Evolutionary conservation across 2,797 vertebrate genomes (phyloP), one percentile per base, ranked within the genome.

Genomic region (Leuciscus waleckii): DNA sequence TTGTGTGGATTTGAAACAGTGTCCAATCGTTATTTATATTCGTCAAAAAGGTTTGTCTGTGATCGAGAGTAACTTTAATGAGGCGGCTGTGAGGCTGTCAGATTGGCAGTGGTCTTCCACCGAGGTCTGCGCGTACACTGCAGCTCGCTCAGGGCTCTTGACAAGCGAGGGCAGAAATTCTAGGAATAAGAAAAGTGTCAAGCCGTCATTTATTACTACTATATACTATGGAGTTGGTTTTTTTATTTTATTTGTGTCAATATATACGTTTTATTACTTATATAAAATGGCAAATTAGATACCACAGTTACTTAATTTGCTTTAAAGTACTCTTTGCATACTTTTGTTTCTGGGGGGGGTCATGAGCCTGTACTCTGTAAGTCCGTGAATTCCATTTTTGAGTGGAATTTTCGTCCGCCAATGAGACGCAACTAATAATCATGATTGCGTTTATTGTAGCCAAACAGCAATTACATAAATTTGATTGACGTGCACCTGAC

Each of bases 361-460:
- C 19, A 82, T 69, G 75, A 84, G 85, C 86, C 81, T 85, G 84
- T 65, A 79, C 63, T 9, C 32, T 84, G 32, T 39, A 82, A 86
- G 76, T 84, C 67, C 89, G 92, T 91, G 93, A 94, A 92, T 94
- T 93, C 90, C 82, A 84, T 79, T 69, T 82, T 85, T 89, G 80
- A 89, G 81, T 68, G 63, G 83, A 92, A 91, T 91, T 90, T 21
- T 14, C 88, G 88, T 92, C 79, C 89, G 68, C 95, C 94, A 93
- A 95, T 95, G 23, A 89, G 87, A 84, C 63, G 84, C 26, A 6
- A 14, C 79, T 81, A 35, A 26, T 23, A 23, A 81, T 29, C 74
- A 87, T 92, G 89, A 94, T 89, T 93, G 94, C 93, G 89, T 89
- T 43, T 54, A 76, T 85, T 46, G 19, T 67, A 85, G 91, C 93